These are phyloP conservation scores for Eira barbara DNA, from an alignment of 2,113 vertebrate genomes.

Conservation along the genomic window DNA sequence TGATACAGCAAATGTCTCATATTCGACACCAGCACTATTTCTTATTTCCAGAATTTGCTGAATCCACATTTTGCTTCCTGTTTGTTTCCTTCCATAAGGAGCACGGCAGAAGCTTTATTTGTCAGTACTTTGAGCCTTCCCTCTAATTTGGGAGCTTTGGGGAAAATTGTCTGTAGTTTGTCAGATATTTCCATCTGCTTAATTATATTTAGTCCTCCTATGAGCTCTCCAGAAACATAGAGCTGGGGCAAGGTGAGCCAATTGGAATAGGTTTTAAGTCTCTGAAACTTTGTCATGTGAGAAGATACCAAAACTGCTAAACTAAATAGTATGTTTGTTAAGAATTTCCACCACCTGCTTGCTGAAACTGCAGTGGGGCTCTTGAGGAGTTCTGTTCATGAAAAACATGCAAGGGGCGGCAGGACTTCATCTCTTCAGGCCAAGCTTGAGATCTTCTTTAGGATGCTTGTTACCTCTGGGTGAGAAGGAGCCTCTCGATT, in stretches of 20 bases:
- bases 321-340: conserved; percentile 86
- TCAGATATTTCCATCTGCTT: conserved; percentile 94
- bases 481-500: conserved; percentile 71
- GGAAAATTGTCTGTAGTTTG: conserved; percentile 91
- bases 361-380: conserved; percentile 96
- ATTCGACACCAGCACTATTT: conserved; percentile 82
- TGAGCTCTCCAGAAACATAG: conserved; percentile 91
- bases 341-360: conserved; percentile 92
- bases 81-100: conserved; percentile 98
- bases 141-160: conserved; percentile 89
- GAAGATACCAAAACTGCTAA: conserved; percentile 95
- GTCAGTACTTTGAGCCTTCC: conserved; percentile 91
- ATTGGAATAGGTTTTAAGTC: conserved; percentile 91
- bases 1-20: conserved; percentile 86
- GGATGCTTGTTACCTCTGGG: conserved; percentile 5
- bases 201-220: conserved; percentile 95
- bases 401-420: conserved; percentile 96
- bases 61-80: conserved; percentile 93
- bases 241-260: conserved; percentile 98
- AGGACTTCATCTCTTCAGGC: conserved; percentile 88
- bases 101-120: conserved; percentile 91
- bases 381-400: conserved; percentile 95
- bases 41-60: conserved; percentile 93
- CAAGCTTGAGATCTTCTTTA: conserved; percentile 84
- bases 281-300: conserved; percentile 94